Base-by-base conservation (phyloP, 2,888 invertebrate species). In the Cynaeus angustus region DNA sequence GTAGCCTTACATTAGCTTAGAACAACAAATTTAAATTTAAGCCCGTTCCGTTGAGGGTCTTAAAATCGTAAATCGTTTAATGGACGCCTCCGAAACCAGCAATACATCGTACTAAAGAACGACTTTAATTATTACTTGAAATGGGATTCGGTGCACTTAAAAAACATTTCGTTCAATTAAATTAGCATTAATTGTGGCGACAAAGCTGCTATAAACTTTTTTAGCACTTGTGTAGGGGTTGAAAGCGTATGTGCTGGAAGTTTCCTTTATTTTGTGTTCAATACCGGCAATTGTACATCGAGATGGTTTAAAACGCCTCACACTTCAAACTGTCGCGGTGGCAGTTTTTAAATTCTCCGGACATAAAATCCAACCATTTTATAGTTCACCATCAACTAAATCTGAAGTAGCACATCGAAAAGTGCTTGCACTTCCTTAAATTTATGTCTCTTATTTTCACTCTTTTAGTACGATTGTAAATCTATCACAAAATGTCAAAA, bases 311-410 rank as follows among this genome's bases (percentile, higher is more conserved):
- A 13, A 13, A 10, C 13, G 10, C n/a, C 3, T 6, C 43, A 12
- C 43, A 10, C 12, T 13, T 43, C 3, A 14, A 7, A 43, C 14
- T 43, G 12, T 13, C 43, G 10, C 10, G 14, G 10, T 43, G 12
- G 10, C 14, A 43, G 14, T 43, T 43, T 43, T 43, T 43, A 43
- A 43, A 43, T 14, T 43, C 43, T 13, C 43, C 14, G 13, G 43
- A 43, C 43, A 12, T 43, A 43, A 43, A 43, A 12, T 14, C 9
- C 9, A 43, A 43, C 14, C 43, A 43, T 43, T 43, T 43, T 43
- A 43, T 43, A 10, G 14, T 43, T 10, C 14, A 14, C 12, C 10
- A 38, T 38, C 43, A 41, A 41, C 4, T 28, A 28, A 28, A 28
- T 28, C 28, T 28, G 28, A 28, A 28, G 28, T 28, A 28, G 41